Base-by-base conservation (phyloP, 1,140 invertebrate species). In the Lerema accius region DNA sequence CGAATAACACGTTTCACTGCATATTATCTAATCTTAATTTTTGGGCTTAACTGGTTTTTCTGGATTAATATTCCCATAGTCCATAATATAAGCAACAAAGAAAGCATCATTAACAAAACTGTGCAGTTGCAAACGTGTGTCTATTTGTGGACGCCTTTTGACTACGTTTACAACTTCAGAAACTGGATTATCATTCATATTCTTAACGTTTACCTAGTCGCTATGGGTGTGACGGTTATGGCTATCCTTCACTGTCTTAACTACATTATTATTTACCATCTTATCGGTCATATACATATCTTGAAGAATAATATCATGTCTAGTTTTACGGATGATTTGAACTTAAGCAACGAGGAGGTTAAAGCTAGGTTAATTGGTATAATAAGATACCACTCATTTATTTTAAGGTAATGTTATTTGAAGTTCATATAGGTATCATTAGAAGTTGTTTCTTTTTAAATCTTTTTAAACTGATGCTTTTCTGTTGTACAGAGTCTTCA, bases 381-480 rank as follows among this genome's bases (percentile, higher is more conserved):
- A 9, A 67, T 84, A 0, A 67, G 81, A 50, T 74, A 80, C 55
- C 73, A 84, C 58, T 63, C 65, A 5, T 82, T 81, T 68, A 76
- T 82, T 13, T 64, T 58, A 23, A 67, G 61, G 82, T 81, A 55
- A 69, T 63, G 61, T 39, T 63, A 16, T 26, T 63, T 13, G 9
- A 28, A 32, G 28, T 23, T 56, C 42, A 60, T 5, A 40, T 7
- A 17, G 17, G 16, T 58, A 37, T 26, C n/a, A n/a, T n/a, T n/a
- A n/a, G n/a, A n/a, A n/a, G n/a, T n/a, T n/a, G n/a, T n/a, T n/a
- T n/a, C n/a, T n/a, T n/a, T n/a, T n/a, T n/a, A n/a, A n/a, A 3
- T 23, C 19, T 23, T 23, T 23, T 23, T 3, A 23, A 23, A 23
- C 19, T 5, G 19, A 23, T n/a, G n/a, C n/a, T n/a, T n/a, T n/a